Base-by-base conservation (phyloP, 1,140 invertebrate species). In the Papilio xuthus region DNA sequence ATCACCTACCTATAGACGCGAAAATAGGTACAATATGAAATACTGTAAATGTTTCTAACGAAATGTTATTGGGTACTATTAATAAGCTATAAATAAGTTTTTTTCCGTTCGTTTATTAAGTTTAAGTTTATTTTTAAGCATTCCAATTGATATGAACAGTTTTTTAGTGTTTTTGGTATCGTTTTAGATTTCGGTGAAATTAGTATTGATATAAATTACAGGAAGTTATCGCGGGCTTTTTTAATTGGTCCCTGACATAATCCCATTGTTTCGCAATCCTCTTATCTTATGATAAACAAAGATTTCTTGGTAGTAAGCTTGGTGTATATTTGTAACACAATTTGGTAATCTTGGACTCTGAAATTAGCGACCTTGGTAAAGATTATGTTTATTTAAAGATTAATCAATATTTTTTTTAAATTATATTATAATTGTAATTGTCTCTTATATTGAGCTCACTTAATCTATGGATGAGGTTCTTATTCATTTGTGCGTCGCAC, bases 401-500 rank as follows among this genome's bases (percentile, higher is more conserved):
- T 8, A n/a, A 53, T 53, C 6, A 20, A 4, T 15, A 15, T 4
- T 47, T 15, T 47, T 47, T 47, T 4, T 47, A 18, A n/a, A 7
- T 50, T 56, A 42, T 72, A 28, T 73, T 10, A 42, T 37, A 41
- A 47, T 23, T 44, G 9, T 26, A 4, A 50, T 47, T 26, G 3
- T 47, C 2, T 9, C 13, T 20, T 47, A 28, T 12, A 1, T 63
- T 82, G 77, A 74, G 83, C 82, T 89, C 83, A 87, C 84, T 89
- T 92, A 90, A 77, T 91, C 89, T 89, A 85, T 90, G 90, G 83
- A 85, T 83, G 87, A 88, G 87, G 86, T 92, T 86, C 87, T 93
- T 92, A 94, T 92, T 94, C 91, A 94, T 94, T 92, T 93, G 89
- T 81, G 85, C 89, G 91, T 93, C 88, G 89, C 89, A 87, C 86